A percentile compares a stretch with the other conserved stretches of the same genome.
Evolutionary conservation across 53 echinoderm and acorn worm species (phyloP).

Genomic region (Arbacia lixula): DNA sequence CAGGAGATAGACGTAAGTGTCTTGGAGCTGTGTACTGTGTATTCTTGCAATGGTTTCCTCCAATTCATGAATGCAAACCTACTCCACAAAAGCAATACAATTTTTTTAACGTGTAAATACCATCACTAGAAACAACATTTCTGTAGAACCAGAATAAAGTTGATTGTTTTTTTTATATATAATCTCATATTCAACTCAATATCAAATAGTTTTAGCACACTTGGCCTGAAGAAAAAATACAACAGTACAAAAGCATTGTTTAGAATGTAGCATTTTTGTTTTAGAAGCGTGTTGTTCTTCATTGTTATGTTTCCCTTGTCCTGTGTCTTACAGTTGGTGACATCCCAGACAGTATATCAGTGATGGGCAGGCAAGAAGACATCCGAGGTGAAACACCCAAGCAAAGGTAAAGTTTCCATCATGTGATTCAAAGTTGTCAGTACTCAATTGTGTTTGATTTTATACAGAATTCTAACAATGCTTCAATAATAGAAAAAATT

Average conservation of each 20-base stretch:
- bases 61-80: too few relatives aligned
- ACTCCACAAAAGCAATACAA: not conserved
- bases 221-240: too few relatives aligned
- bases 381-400: not conserved
- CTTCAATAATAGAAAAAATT: too few relatives aligned
- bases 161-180: too few relatives aligned
- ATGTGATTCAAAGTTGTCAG: too few relatives aligned
- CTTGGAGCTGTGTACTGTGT: not conserved
- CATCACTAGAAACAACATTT: not conserved
- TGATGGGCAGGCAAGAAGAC: conserved; percentile 62
- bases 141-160: too few relatives aligned
- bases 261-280: not conserved
- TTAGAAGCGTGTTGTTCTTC: not conserved
- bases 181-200: too few relatives aligned
- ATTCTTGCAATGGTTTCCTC: not conserved
- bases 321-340: conserved; percentile 44
- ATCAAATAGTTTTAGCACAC: too few relatives aligned
- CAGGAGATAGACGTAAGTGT: conserved; percentile 30
- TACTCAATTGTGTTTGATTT: too few relatives aligned
- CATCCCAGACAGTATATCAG: conserved; percentile 68
- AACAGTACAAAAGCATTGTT: too few relatives aligned
- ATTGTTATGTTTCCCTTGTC: not conserved
- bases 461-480: too few relatives aligned
- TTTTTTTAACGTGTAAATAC: not conserved
- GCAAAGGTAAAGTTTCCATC: too few relatives aligned